phyloP scores from a whole-genome alignment of 1,140 invertebrate genomes.

The Steinernema feltiae region DNA sequence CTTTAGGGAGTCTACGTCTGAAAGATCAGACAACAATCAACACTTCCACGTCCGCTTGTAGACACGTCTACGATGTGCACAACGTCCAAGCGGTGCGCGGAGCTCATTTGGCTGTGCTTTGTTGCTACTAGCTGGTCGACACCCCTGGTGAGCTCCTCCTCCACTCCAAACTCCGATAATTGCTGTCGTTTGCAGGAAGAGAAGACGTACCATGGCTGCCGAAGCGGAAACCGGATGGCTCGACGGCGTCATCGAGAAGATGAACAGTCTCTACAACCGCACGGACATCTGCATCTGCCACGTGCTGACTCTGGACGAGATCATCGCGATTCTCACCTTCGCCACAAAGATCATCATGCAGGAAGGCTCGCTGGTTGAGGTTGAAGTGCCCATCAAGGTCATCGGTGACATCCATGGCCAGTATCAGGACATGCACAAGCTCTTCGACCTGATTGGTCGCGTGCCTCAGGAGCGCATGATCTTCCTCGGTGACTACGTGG shows the following conservation, averaged over 20 bases:
- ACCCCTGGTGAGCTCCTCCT: neutral
- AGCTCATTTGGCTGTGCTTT: neutral
- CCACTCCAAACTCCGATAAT: neutral
- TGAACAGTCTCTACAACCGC: slow-evolving; percentile 15
- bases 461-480: slow-evolving; percentile 60
- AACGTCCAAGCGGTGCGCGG: neutral
- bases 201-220: neutral
- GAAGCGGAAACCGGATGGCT: slow-evolving; percentile 9
- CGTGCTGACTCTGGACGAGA: slow-evolving; percentile 22
- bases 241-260: slow-evolving; percentile 15
- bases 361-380: slow-evolving; percentile 25
- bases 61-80: too few species aligned
- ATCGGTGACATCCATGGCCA: slow-evolving; percentile 64
- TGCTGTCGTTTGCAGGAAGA: neutral
- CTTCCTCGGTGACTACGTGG: slow-evolving; percentile 79
- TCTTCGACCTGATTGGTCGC: slow-evolving; percentile 62
- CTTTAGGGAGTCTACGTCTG: too few species aligned
- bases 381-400: slow-evolving; percentile 55
- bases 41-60: too few species aligned
- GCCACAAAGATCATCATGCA: slow-evolving; percentile 25
- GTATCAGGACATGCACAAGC: slow-evolving; percentile 62
- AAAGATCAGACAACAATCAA: too few species aligned
- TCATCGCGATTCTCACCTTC: slow-evolving; percentile 25
- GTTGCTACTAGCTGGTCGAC: neutral
- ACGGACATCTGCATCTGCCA: slow-evolving; percentile 16